Evolutionary conservation across 2,113 vertebrate genomes (phyloP).

Genomic region (Protobothrops flavoviridis): DNA sequence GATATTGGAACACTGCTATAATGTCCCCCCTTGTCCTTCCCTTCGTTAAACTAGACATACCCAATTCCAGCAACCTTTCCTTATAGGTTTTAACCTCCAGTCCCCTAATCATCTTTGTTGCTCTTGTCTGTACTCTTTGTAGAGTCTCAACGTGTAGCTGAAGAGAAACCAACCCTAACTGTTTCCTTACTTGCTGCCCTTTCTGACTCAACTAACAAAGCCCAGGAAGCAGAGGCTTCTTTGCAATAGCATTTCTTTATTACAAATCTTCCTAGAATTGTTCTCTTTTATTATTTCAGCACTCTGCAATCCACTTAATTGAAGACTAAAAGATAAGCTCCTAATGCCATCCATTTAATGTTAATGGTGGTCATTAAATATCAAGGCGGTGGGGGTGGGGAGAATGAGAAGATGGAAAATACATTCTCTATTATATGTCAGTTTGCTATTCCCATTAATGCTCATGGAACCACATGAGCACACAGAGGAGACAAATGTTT

Average conservation of each 20-base stretch:
- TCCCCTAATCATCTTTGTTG: no score
- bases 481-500: not conserved
- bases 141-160: not conserved
- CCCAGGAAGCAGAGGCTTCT: not conserved
- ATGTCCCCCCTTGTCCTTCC: no score
- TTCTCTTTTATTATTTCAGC: not conserved
- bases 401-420: not conserved
- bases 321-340: not conserved
- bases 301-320: not conserved
- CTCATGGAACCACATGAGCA: constrained; percentile 7
- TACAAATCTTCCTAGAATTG: not conserved
- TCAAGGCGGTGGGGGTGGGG: no score
- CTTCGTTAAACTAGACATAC: no score
- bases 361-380: not conserved
- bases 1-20: no score
- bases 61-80: no score
- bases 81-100: no score
- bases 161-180: not conserved
- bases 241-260: not conserved
- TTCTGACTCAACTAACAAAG: not conserved
- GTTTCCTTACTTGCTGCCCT: not conserved
- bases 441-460: not conserved
- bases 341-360: not conserved
- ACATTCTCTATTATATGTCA: not conserved
- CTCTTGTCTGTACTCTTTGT: no score